Evolutionary conservation across 2,113 vertebrate genomes (phyloP), one percentile per base, ranked within the genome.

Genomic region (Rhizomys pruinosus): DNA sequence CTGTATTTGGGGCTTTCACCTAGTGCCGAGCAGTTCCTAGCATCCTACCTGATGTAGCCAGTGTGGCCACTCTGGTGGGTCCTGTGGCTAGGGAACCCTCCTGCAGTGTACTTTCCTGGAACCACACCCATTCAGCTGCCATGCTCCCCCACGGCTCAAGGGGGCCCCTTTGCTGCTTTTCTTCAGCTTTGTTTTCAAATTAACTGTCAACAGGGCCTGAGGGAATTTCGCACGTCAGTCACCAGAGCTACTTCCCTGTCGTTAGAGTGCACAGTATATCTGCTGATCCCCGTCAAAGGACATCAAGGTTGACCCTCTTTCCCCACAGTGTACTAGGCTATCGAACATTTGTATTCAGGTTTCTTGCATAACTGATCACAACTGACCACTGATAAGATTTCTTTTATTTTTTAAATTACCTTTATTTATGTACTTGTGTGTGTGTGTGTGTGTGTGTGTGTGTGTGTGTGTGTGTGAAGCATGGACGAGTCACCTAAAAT

Each of bases 221-320:
- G 72, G 10, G 44, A 44, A 12, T 25, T 74, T 73, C 9, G 44
- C 59, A 4, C 0, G 1, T 68, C 10, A 59, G 5, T 69, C 13
- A 68, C 72, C 0, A 16, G 42, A 29, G 32, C 20, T 3, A 17
- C 59, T 34, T 5, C 5, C 5, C 11, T 52, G 13, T 39, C 6
- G 16, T 23, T 1, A 37, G 55, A 64, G 3, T 2, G 4, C 1
- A 0, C 2, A 4, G 16, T 23, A 27, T 23, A 22, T 34, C 13
- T 73, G 44, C 47, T 66, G 37, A 23, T 29, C 44, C 37, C 34
- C 2, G 0, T 80, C 55, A 61, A 80, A 80, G 22, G 23, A 2
- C 23, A 61, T 42, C 32, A 29, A 17, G 13, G 20, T 66, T 69
- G 20, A 23, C 37, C 55, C 19, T 68, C 32, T 32, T 34, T 72